Evolutionary conservation across 1,140 invertebrate genomes (phyloP), one percentile per base, ranked within the genome.

Genomic region (Ctenoplectra terminalis): DNA sequence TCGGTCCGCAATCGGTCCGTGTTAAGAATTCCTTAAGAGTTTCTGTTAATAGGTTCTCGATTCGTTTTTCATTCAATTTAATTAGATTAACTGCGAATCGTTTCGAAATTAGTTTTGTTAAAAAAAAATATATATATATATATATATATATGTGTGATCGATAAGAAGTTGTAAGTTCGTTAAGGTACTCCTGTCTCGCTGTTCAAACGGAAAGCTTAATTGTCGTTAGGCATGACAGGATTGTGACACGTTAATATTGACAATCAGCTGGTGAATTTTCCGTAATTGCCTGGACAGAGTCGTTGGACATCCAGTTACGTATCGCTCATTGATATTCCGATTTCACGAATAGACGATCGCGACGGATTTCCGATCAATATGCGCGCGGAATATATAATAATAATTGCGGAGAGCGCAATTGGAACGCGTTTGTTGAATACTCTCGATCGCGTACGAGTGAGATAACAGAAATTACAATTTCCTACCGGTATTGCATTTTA

Each of bases 401-500:
- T 77, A 77, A 82, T 80, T 72, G 31, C 40, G 20, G n/a, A 20
- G 29, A 69, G 20, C 2, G 34, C 52, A 79, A 75, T 83, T 23
- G 37, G 31, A 40, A 23, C 63, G 37, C 43, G 72, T 60, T 83
- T 71, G 81, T 64, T 43, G 67, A 46, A 37, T 13, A 54, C 31
- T 63, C 56, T 29, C 23, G 63, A n/a, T 20, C 31, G 29, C 54
- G 4, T 48, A 58, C 37, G 26, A 70, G 48, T 31, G 46, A 17
- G 46, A 78, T 66, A 66, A 63, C 67, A 46, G 82, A 60, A 64
- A 75, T 76, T 71, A 72, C 69, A 29, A 58, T 85, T 85, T 58
- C 52, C 37, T 56, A 29, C 15, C 58, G 23, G 15, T 0, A 61
- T 40, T 61, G 64, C 13, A n/a, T 72, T 61, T 11, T n/a, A 40